These are phyloP conservation scores for Diplazon laetatorius DNA, from an alignment of 2,888 invertebrate genomes.

Conservation along the genomic window DNA sequence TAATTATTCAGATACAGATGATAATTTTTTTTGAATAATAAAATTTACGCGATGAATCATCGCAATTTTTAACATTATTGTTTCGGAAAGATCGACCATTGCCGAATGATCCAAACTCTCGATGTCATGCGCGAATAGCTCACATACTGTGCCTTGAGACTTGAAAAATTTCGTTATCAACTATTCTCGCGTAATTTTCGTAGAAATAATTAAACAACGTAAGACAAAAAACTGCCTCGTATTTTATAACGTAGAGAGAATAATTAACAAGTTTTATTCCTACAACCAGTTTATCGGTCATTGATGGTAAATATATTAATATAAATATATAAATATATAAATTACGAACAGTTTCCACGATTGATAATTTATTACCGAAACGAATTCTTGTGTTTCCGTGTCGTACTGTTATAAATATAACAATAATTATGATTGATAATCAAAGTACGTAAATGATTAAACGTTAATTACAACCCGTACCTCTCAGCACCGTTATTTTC, in stretches of 20 bases:
- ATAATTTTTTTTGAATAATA: constrained; percentile 71
- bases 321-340: too few relatives aligned
- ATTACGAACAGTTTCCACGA: too few relatives aligned
- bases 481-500: not conserved
- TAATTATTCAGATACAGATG: constrained; percentile 71
- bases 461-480: not conserved
- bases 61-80: too few relatives aligned
- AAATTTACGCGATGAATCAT: constrained; percentile 39
- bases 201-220: not conserved
- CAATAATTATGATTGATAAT: too few relatives aligned
- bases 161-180: not conserved
- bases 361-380: too few relatives aligned
- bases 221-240: not conserved
- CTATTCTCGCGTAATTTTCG: not conserved
- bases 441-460: not conserved
- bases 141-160: not conserved
- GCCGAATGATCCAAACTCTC: not conserved
- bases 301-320: too few relatives aligned
- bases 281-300: too few relatives aligned
- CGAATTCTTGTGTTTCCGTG: too few relatives aligned
- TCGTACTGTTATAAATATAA: too few relatives aligned
- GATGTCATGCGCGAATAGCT: too few relatives aligned
- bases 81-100: constrained; percentile 31
- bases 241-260: not conserved
- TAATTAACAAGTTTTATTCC: too few relatives aligned